Conservation (phyloP, 2,888 invertebrate genomes). For the Drosophila tanythrix region DNA sequence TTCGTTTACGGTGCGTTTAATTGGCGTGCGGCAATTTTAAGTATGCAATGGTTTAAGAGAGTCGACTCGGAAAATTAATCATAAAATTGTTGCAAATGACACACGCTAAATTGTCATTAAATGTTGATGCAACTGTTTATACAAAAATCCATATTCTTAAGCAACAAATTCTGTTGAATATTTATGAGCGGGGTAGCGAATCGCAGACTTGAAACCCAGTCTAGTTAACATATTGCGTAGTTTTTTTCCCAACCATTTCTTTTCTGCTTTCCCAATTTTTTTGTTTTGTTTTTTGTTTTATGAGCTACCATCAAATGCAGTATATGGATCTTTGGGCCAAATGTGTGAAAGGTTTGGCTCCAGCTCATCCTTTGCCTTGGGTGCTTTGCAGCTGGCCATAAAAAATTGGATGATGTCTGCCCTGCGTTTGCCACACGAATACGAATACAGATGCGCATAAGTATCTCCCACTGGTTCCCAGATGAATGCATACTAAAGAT, state of each 20-base stretch:
- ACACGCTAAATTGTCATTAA: constrained; percentile 54
- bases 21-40: constrained; percentile 40
- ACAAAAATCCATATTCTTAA: constrained; percentile 20
- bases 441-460: constrained; percentile 46
- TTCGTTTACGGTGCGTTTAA: constrained; percentile 37
- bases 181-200: constrained; percentile 32
- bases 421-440: constrained; percentile 15
- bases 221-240: constrained; percentile 68
- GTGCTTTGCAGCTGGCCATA: constrained; percentile 50
- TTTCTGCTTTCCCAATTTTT: constrained; percentile 22
- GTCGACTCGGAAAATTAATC: constrained; percentile 59
- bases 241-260: constrained; percentile 34
- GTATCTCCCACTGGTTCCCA: constrained; percentile 29
- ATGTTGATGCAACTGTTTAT: constrained; percentile 20
- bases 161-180: constrained; percentile 30
- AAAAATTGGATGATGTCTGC: constrained; percentile 62
- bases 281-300: constrained; percentile 42
- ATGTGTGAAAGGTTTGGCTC: constrained; percentile 22
- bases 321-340: constrained; percentile 21
- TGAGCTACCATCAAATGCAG: constrained; percentile 72
- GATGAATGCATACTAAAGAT: constrained; percentile 52
- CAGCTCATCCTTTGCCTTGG: constrained; percentile 6
- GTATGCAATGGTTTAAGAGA: constrained; percentile 38
- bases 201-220: constrained; percentile 1
- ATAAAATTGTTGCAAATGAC: constrained; percentile 74